A percentile compares a stretch with the other conserved stretches of the same genome.
Conservation (phyloP, 2,113 vertebrate species). For the Solenodon paradoxus region DNA sequence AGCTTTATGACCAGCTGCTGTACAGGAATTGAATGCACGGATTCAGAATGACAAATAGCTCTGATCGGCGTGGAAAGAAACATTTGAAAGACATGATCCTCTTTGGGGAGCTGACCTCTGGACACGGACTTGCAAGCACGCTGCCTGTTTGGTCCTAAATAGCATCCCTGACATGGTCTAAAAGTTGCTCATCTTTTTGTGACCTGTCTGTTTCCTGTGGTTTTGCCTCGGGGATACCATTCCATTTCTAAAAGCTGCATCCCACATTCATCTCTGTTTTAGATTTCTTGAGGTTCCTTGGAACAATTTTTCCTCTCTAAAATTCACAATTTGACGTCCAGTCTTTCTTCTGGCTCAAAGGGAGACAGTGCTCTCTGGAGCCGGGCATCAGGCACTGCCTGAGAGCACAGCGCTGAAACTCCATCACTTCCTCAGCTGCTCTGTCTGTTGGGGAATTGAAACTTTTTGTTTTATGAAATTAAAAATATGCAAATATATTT, state of each 20-base stretch:
- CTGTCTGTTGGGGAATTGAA: background rate
- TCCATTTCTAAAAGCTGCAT: slow-evolving; percentile 44
- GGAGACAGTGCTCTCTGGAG: background rate
- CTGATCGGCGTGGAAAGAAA: background rate
- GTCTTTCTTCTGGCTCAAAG: background rate
- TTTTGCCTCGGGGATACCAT: slow-evolving; percentile 39
- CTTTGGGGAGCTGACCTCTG: background rate
- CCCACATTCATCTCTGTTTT: slow-evolving; percentile 43
- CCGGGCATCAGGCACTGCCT: background rate
- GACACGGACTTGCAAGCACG: background rate
- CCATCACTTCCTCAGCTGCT: background rate
- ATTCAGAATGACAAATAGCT: background rate
- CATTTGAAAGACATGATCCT: background rate
- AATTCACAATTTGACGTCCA: background rate
- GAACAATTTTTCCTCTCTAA: slow-evolving; percentile 29
- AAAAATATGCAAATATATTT: background rate
- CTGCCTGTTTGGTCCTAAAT: background rate
- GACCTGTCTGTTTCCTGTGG: slow-evolving; percentile 11
- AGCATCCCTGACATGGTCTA: background rate
- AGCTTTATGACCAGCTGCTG: background rate
- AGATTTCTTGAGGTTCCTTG: slow-evolving; percentile 32
- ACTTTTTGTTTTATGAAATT: background rate
- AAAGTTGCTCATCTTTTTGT: background rate
- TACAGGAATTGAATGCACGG: background rate
- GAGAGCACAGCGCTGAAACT: background rate